Base-by-base conservation (phyloP, 2,113 vertebrate species). In the Chascanopsetta lugubris region DNA sequence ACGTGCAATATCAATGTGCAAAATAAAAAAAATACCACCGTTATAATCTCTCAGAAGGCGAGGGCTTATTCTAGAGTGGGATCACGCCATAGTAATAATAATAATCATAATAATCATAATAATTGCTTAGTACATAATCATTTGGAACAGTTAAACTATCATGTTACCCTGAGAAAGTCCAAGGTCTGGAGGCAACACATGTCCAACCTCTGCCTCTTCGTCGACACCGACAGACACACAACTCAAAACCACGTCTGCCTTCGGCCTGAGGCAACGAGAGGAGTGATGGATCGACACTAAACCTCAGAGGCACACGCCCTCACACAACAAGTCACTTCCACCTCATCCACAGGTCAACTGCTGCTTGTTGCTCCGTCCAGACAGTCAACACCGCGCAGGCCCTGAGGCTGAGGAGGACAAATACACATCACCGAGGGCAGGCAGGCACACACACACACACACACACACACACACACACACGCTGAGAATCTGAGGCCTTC, bases 271-370 rank as follows among this genome's bases (percentile, higher is more conserved):
- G 85, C 68, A 20, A 61, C 50, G 46, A 11, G 12, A 24, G 51
- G 57, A 66, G 32, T 70, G 80, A 79, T 46, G 64, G 66, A 27
- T 61, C 24, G 38, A 62, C 50, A 82, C 75, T 68, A 67, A 69
- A 49, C 29, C 61, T 61, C 45, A 51, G 17, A 24, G 45, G 7
- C 45, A 69, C 66, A 72, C 62, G 45, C 46, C 53, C 53, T 58
- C 54, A 69, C 38, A 64, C 22, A 69, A 46, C 71, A 9, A 51
- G 54, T 56, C 72, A 75, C 62, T 82, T 82, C 78, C 69, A 75
- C 61, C 46, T 67, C 24, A 61, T 77, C 83, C 83, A 62, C 21
- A 88, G 79, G 81, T 82, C 75, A 86, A 75, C 61, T 82, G 72
- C 76, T 79, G 64, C 75, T 81, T 79, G 76, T 87, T 85, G 56